Evolutionary conservation across 2,888 invertebrate genomes (phyloP), one percentile per base, ranked within the genome.

Genomic region (Biston stratarius): DNA sequence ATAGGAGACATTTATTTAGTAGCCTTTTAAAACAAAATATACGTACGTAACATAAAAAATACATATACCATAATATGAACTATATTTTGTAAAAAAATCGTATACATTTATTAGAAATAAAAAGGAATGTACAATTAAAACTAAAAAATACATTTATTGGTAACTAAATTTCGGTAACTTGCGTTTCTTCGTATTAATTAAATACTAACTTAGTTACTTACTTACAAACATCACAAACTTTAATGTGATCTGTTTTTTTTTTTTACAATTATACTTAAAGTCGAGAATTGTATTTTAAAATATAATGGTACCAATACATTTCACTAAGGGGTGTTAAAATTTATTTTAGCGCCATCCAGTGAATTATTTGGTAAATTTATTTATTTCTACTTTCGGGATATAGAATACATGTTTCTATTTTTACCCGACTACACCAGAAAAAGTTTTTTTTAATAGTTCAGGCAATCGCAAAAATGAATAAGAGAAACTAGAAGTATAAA

Each of bases 201-300:
- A 3, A 24, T 24, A 24, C 14, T 61, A 45, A 57, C 38, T 52
- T 42, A 47, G 33, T 44, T 45, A 38, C 24, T n/a, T n/a, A 38
- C 47, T 58, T 61, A 68, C 57, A 58, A 51, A 62, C 56, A 70
- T 71, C 75, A 76, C 72, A 75, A 73, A 69, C 63, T 71, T 72
- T 58, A 52, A 67, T 72, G 59, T 69, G 64, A 57, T 48, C 57
- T 64, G 62, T 61, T 60, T 24, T 33, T 24, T 58, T 58, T 53
- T 44, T 56, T 55, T 53, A 53, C 52, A 10, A 9, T 53, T 11
- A 33, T 49, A 47, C 38, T 59, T 59, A 49, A 24, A 12, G 24
- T 49, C 49, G 49, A 59, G 48, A 49, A 55, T 33, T 55, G 9
- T 51, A 12, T 33, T 47, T 52, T 7, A 34, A 10, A 12, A 10